phyloP scores from a whole-genome alignment of 1,140 invertebrate species.

The Agrypnia vestita region DNA sequence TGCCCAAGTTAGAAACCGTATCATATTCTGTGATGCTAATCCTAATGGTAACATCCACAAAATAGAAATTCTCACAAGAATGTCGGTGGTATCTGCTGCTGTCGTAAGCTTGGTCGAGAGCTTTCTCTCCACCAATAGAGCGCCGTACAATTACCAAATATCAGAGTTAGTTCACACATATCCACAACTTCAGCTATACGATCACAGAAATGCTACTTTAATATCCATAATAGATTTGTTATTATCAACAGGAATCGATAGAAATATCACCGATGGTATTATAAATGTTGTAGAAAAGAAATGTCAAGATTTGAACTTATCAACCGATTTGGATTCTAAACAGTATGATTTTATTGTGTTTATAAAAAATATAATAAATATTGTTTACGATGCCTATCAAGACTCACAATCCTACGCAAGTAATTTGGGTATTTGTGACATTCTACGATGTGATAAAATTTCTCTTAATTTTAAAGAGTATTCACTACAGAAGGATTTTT shows the following conservation, averaged over 20 bases:
- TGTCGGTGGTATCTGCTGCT: conserved; percentile 69
- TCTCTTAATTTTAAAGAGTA: conserved; percentile 71
- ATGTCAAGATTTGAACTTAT: conserved; percentile 67
- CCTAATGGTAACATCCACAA: conserved; percentile 66
- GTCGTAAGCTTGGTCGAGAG: conserved; percentile 70
- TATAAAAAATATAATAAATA: conserved; percentile 70
- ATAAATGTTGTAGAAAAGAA: conserved; percentile 71
- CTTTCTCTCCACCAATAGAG: conserved; percentile 69
- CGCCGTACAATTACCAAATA: conserved; percentile 69
- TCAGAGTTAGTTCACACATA: conserved; percentile 67
- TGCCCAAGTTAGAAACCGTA: conserved; percentile 70
- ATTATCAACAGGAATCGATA: conserved; percentile 69
- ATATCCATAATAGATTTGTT: conserved; percentile 70
- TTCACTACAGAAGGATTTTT: conserved; percentile 68
- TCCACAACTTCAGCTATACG: conserved; percentile 70
- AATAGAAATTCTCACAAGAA: conserved; percentile 67
- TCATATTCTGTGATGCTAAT: conserved; percentile 63
- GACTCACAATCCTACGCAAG: conserved; percentile 68
- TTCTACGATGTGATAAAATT: conserved; percentile 68
- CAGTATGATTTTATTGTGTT: conserved; percentile 70
- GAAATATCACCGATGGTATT: conserved; percentile 70
- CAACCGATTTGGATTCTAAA: conserved; percentile 67
- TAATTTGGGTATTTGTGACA: conserved; percentile 68
- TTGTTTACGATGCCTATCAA: conserved; percentile 70
- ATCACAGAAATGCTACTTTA: conserved; percentile 69